Evolutionary conservation across 2,888 invertebrate genomes (phyloP).

Genomic region (Pomacea canaliculata): DNA sequence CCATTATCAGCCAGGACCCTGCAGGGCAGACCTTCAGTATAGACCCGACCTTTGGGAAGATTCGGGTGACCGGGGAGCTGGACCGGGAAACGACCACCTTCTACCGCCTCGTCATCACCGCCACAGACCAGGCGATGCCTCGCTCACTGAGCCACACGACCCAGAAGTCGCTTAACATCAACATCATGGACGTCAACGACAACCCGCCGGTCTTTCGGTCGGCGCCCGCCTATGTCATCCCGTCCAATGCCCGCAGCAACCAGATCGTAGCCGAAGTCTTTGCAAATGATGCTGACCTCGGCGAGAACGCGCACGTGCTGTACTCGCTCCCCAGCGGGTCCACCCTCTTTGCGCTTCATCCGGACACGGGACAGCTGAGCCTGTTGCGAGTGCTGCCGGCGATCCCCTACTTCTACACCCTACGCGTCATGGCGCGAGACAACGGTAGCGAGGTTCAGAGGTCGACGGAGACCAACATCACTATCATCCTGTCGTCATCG

Average conservation of each 20-base stretch:
- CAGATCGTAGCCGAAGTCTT: constrained; percentile 82
- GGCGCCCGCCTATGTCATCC: constrained; percentile 80
- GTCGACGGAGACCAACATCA: constrained; percentile 22
- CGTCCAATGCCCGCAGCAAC: constrained; percentile 69
- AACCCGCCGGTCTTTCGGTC: constrained; percentile 89
- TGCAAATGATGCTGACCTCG: constrained; percentile 90
- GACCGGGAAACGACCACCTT: constrained; percentile 92
- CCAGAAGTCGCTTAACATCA: constrained; percentile 88
- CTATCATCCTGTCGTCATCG: constrained; percentile 25
- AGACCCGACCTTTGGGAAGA: constrained; percentile 83
- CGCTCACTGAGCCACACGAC: constrained; percentile 82
- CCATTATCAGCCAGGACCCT: constrained; percentile 86
- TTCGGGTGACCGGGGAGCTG: constrained; percentile 87
- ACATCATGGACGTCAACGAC: constrained; percentile 91
- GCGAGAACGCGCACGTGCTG: constrained; percentile 91
- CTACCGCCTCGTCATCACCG: constrained; percentile 88
- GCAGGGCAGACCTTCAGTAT: constrained; percentile 87
- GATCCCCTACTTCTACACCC: constrained; percentile 36
- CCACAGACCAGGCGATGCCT: constrained; percentile 88
- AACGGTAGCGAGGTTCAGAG: constrained; percentile 23
- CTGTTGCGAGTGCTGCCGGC: constrained; percentile 26
- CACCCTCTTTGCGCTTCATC: constrained; percentile 30
- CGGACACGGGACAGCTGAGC: constrained; percentile 30
- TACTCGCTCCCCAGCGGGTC: constrained; percentile 65
- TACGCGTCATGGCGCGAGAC: constrained; percentile 48